Evolutionary conservation across 2,797 vertebrate genomes (phyloP), one percentile per base, ranked within the genome.

Genomic region (Diplodus puntazzo): DNA sequence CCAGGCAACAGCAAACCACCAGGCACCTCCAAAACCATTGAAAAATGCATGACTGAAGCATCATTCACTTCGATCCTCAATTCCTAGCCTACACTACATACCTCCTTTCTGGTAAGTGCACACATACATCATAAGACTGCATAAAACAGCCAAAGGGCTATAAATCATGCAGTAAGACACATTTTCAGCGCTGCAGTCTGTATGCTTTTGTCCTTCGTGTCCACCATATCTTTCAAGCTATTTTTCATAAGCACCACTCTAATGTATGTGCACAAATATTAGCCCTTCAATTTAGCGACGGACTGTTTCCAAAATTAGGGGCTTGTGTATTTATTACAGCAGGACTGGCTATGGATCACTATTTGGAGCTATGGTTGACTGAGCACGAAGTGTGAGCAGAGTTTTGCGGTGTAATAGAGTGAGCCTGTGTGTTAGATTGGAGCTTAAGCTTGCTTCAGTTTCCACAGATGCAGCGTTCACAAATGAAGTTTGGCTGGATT

Each of bases 41-140:
- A 92, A 93, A 93, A 91, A 93, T 93, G 82, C 75, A 91, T 91
- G 89, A 92, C 82, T 74, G 66, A 81, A 90, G 84, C 89, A 89
- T 94, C 89, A 86, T 91, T 91, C 87, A 87, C 80, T 85, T 87
- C 68, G 63, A 92, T 91, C 89, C 75, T 69, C 87, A 79, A 79
- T 86, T 86, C 84, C 79, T 74, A 42, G 77, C 85, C 77, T 72
- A 73, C 69, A 75, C 81, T 87, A 88, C 85, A 81, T 83, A 84
- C 79, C 84, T 85, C 75, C 82, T 88, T 53, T 89, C 72, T 85
- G 82, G 85, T 92, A 92, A 94, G 89, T 87, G 90, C 84, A 69
- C 82, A 88, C 90, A 93, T 93, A 89, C 84, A 92, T 94, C 92
- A 93, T 67, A 87, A 60, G 78, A 69, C 82, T 69, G 81, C 88